phyloP scores from a whole-genome alignment of 2,888 invertebrate species.

The Lochmaea crataegi region DNA sequence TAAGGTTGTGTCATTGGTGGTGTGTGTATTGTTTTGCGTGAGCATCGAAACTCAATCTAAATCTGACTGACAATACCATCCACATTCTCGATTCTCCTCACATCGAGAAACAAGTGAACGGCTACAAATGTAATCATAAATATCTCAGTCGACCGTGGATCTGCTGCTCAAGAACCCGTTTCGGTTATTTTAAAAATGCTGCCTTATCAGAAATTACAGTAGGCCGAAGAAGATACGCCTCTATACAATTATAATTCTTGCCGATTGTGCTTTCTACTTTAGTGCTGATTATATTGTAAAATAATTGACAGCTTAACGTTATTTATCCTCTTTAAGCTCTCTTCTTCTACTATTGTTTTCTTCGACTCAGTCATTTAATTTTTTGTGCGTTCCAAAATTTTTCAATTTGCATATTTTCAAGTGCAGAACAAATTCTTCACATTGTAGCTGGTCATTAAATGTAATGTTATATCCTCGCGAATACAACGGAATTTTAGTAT shows the following conservation, averaged over 20 bases:
- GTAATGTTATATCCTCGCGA: neutral
- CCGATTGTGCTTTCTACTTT: conserved; percentile 58
- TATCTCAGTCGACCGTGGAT: conserved; percentile 59
- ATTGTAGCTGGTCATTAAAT: conserved; percentile 23
- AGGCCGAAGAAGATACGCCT: conserved; percentile 58
- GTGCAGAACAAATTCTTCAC: conserved; percentile 35
- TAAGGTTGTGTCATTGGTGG: neutral
- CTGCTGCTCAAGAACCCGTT: conserved; percentile 59
- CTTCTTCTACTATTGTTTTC: conserved; percentile 43
- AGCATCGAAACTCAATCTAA: conserved; percentile 44
- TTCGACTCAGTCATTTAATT: conserved; percentile 43
- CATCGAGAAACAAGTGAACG: conserved; percentile 63
- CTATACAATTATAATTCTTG: conserved; percentile 61
- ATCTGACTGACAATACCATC: conserved; percentile 59
- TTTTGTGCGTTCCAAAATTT: conserved; percentile 39
- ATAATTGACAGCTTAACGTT: conserved; percentile 59
- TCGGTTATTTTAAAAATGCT: conserved; percentile 60
- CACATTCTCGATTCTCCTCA: conserved; percentile 61
- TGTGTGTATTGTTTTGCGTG: conserved; percentile 25
- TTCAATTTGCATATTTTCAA: conserved; percentile 38
- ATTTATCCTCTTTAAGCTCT: conserved; percentile 49
- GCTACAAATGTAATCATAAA: conserved; percentile 64
- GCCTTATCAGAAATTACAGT: conserved; percentile 62
- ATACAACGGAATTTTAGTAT: neutral
- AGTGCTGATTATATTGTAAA: conserved; percentile 62